Evolutionary conservation across 2,113 vertebrate genomes (phyloP), one percentile per base, ranked within the genome.

Genomic region (human): DNA sequence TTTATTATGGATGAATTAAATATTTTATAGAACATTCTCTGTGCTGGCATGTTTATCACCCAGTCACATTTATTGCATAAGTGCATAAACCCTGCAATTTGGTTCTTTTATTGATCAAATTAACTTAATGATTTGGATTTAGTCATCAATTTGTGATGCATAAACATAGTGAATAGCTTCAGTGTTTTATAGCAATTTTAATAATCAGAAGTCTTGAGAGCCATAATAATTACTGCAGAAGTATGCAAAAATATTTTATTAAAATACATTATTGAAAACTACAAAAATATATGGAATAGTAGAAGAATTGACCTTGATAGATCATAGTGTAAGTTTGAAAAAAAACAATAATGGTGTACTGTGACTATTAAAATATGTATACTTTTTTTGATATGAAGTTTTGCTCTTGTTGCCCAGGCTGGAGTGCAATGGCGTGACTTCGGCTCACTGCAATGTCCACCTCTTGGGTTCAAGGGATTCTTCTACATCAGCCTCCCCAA

Each of bases 1-100:
- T 93, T 38, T 68, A 90, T 93, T 89, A 87, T 87, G 0, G 8
- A 35, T 76, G 20, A 92, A 83, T 85, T 86, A 86, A 92, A 97
- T 64, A 79, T 59, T 83, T 92, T 87, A 83, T 75, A 95, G n/a
- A 91, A 35, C 3, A 94, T 55, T 87, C 6, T 72, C 32, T 89
- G 25, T 87, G 10, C 50, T 17, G 70, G 18, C 16, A 55, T 92
- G 38, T 93, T 38, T 95, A 82, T 90, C 38, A 79, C 23, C n/a
- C 0, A 10, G 5, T 81, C 22, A 85, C 35, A 66, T 76, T 94
- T n/a, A 84, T 91, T 90, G 11, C 25, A 45, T 91, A 59, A 89
- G 32, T 81, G 14, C 6, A 91, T 81, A 96, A 94, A 86, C 1
- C 78, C 2, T 17, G 4, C 25, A 94, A 68, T 59, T 95, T 81